Evolutionary conservation across 2,113 vertebrate species (phyloP).

Genomic region (Oreochromis niloticus): DNA sequence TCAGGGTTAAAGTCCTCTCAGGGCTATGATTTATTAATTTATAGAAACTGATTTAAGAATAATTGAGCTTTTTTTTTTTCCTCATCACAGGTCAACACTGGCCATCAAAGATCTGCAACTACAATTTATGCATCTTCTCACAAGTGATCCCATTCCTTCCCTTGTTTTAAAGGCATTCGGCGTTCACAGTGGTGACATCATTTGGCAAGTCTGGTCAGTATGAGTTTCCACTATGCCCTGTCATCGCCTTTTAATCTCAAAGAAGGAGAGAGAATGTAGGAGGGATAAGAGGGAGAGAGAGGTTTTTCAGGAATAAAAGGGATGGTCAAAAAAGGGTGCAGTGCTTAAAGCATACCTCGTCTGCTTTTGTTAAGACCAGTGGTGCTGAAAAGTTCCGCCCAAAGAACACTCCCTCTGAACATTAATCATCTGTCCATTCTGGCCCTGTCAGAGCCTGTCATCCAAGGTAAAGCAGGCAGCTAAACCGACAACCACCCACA

Average conservation of each 20-base stretch:
- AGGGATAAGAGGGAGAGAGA: slow-evolving; percentile 1
- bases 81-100: not conserved
- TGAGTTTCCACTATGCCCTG: slow-evolving; percentile 16
- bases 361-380: slow-evolving; percentile 51
- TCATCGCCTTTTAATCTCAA: slow-evolving; percentile 60
- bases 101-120: not conserved
- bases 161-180: not conserved
- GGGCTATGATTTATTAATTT: slow-evolving; percentile 47
- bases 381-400: slow-evolving; percentile 39
- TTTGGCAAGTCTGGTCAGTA: slow-evolving; percentile 42
- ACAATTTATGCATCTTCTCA: not conserved
- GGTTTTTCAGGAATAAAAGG: slow-evolving; percentile 44
- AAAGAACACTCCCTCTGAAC: slow-evolving; percentile 55
- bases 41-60: slow-evolving; percentile 9
- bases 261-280: slow-evolving; percentile 35
- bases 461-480: slow-evolving; percentile 14
- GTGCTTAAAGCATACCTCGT: slow-evolving; percentile 27
- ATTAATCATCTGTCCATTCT: slow-evolving; percentile 71
- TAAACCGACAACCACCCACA: slow-evolving; percentile 11
- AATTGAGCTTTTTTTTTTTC: not conserved
- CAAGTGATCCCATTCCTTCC: not conserved
- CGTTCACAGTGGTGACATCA: slow-evolving; percentile 41
- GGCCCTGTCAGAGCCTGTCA: slow-evolving; percentile 46
- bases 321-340: slow-evolving; percentile 34
- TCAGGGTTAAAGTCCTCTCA: slow-evolving; percentile 23